Evolutionary conservation across 2,888 invertebrate genomes (phyloP).

Genomic region (Tricholauxania praeusta): DNA sequence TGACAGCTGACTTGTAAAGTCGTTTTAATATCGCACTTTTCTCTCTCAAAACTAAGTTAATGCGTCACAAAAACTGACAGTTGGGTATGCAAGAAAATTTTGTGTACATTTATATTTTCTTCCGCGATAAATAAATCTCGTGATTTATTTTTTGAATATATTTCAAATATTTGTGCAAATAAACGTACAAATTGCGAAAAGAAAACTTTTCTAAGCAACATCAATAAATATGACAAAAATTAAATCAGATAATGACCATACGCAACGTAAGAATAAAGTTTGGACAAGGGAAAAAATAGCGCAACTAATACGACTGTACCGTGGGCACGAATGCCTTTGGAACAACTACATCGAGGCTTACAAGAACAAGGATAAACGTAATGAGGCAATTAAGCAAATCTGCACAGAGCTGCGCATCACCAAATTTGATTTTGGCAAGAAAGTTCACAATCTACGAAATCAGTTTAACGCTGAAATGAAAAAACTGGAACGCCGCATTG

Average conservation of each 20-base stretch:
- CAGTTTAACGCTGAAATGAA: constrained; percentile 67
- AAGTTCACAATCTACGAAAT: constrained; percentile 66
- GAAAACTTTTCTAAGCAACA: neutral
- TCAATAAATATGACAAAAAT: constrained; percentile 29
- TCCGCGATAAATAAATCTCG: constrained; percentile 27
- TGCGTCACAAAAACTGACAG: constrained; percentile 10
- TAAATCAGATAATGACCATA: constrained; percentile 8
- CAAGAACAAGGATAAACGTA: constrained; percentile 61
- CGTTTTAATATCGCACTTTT: neutral
- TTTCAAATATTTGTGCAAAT: neutral
- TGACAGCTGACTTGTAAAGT: neutral
- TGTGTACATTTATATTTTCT: constrained; percentile 9
- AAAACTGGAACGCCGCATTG: constrained; percentile 60
- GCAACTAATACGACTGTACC: constrained; percentile 61
- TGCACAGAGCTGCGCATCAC: constrained; percentile 56
- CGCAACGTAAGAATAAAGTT: constrained; percentile 47
- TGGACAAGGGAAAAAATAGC: constrained; percentile 64
- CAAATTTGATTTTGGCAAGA: constrained; percentile 63
- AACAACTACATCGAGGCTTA: constrained; percentile 62
- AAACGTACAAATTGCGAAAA: neutral
- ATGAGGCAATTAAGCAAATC: constrained; percentile 59
- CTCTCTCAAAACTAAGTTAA: constrained; percentile 13
- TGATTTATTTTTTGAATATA: constrained; percentile 17
- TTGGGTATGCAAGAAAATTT: neutral
- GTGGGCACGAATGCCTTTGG: constrained; percentile 64